Percentiles rank a stretch among this genome's conserved stretches.
These are phyloP conservation scores for Drosophila dunni DNA, from an alignment of 1,140 invertebrate species.

Conservation along the genomic window DNA sequence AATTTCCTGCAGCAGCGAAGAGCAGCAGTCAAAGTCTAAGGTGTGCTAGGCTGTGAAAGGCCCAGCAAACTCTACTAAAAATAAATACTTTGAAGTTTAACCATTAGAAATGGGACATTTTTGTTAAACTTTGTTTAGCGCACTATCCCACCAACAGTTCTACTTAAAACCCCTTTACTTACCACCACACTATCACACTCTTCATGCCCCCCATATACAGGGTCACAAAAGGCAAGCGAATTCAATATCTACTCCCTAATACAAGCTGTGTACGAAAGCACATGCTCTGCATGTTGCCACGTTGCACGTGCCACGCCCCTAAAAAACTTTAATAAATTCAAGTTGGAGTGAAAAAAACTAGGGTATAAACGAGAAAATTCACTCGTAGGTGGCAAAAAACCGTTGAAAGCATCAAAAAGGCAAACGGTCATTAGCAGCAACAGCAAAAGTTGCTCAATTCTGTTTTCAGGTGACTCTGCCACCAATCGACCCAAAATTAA, in stretches of 20 bases:
- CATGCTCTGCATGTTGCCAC: conserved; percentile 45
- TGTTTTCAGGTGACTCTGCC: conserved; percentile 37
- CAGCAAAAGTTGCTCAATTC: conserved; percentile 29
- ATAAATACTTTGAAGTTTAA: no score
- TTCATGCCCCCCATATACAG: neutral
- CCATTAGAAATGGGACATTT: no score
- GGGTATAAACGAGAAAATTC: neutral
- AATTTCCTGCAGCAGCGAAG: conserved; percentile 71
- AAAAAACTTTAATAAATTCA: conserved; percentile 58
- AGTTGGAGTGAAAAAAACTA: conserved; percentile 40
- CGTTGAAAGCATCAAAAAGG: conserved; percentile 5
- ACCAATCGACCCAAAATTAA: neutral
- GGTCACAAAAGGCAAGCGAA: conserved; percentile 4
- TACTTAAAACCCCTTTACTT: no score
- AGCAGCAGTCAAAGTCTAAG: conserved; percentile 18
- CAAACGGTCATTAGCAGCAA: conserved; percentile 60
- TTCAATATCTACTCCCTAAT: conserved; percentile 7
- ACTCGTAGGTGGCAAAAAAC: no score
- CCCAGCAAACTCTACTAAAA: no score
- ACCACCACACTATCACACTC: no score
- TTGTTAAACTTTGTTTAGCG: no score
- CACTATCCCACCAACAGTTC: no score
- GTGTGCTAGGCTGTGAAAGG: neutral
- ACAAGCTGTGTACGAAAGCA: neutral
- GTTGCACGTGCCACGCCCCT: conserved; percentile 62